Evolutionary conservation across 2,797 vertebrate species (phyloP), one percentile per base, ranked within the genome.

Genomic region (Myotis planiceps): DNA sequence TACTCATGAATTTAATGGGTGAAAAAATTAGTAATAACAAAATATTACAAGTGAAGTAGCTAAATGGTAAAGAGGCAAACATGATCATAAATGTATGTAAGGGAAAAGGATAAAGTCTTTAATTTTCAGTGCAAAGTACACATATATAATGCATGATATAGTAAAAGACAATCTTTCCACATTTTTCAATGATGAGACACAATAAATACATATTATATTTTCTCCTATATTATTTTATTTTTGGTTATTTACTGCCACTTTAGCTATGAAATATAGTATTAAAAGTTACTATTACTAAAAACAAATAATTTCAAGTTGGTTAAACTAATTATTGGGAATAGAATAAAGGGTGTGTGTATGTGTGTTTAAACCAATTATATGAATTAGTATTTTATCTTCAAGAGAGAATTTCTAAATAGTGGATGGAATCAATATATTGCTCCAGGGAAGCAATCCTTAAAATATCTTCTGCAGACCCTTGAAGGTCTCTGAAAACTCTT

Each of bases 1-100:
- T 82, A 42, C 25, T 78, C 58, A 23, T 82, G 45, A 75, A 92
- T 87, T 94, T 88, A 74, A 90, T 18, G 25, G 88, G 16, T 47
- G 15, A 90, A 32, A 76, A 78, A 45, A 55, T 53, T 65, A 80
- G 29, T 74, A 74, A 81, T 23, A 66, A 34, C 18, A 86, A 76
- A 63, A 68, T 19, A 84, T 85, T 76, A 16, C 37, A 92, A 92
- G 55, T 71, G 13, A 16, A 88, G 34, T 68, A 83, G 42, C 45
- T 96, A 79, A 45, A 68, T 51, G 10, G 13, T 58, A 60, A 69
- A 75, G 60, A 81, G 29, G 37, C 32, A 88, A 93, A 55, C 37
- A 75, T 34, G 9, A 83, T 27, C 42, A 95, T 10, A 86, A 81
- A 63, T 69, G 3, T 80, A 34, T 29, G 4, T 51, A 83, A 75